Evolutionary conservation across 2,797 vertebrate species (phyloP), one percentile per base, ranked within the genome.

Genomic region (Scyliorhinus canicula): DNA sequence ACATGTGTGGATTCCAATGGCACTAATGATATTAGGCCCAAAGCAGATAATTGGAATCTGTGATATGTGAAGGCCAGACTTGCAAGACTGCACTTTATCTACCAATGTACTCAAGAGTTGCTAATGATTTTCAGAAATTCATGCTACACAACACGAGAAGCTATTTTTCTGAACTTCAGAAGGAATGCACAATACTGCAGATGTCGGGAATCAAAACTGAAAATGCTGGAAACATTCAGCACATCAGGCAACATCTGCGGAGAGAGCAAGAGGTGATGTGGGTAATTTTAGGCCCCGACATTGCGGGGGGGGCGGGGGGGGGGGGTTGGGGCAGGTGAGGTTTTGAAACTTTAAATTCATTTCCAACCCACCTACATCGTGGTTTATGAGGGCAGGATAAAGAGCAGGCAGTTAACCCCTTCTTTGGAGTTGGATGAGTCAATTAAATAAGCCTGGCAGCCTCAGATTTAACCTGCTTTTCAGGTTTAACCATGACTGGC

Each of bases 41-140:
- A 24, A 93, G 91, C 91, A 93, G n/a, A 93, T 47, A 69, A 26
- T 44, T 67, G 40, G n/a, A 88, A 93, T 93, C 60, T 67, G 60
- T 16, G 44, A 88, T 57, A 57, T 35, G 85, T 8, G 85, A 88
- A 55, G 52, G 52, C 31, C 14, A 88, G 31, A n/a, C 57, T 57
- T 88, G 28, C 52, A 88, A 35, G 26, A 88, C 31, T 19, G 12
- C 52, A 35, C 21, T 88, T 35, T 88, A 57, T 88, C 14, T 57
- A 57, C 31, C 35, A 55, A 35, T 57, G 28, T n/a, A 57, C 14
- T 35, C 28, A 57, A n/a, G 85, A 88, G 12, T n/a, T 55, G 40
- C 79, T 24, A 47, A 82, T 82, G 44, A 82, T 47, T 82, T 47
- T 82, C 79, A 47, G 44, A 47, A 82, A 26, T 47, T 24, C 47